These are phyloP conservation scores for Conomelus anceps DNA, from an alignment of 2,888 invertebrate genomes.

Conservation along the genomic window DNA sequence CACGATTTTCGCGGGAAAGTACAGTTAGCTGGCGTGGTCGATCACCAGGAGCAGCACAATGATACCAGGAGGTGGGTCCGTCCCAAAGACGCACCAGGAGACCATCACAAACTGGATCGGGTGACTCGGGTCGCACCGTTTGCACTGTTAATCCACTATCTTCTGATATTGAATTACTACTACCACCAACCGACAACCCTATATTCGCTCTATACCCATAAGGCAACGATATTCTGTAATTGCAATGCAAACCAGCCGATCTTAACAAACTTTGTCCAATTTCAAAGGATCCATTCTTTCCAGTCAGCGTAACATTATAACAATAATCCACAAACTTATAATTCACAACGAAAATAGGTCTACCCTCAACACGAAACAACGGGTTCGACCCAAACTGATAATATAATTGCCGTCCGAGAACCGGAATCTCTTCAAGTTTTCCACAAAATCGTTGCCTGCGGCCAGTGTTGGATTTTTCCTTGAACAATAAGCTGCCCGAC, in stretches of 20 bases:
- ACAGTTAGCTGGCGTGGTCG: constrained; percentile 39
- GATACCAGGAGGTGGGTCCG: constrained; percentile 52
- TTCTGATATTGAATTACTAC: background rate
- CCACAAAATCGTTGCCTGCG: constrained; percentile 52
- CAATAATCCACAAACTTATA: constrained; percentile 65
- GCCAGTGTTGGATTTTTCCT: constrained; percentile 30
- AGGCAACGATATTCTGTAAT: constrained; percentile 61
- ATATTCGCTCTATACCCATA: constrained; percentile 62
- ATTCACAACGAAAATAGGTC: constrained; percentile 50
- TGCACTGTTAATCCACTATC: background rate
- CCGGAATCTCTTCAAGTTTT: constrained; percentile 60
- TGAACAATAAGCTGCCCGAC: constrained; percentile 53
- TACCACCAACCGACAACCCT: constrained; percentile 32
- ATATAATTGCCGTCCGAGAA: constrained; percentile 54
- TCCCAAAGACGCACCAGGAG: constrained; percentile 53
- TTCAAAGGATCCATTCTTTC: constrained; percentile 57
- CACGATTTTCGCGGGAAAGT: constrained; percentile 23
- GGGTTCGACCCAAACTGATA: constrained; percentile 45
- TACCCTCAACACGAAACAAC: constrained; percentile 37
- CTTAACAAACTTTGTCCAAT: constrained; percentile 41
- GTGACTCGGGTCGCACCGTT: constrained; percentile 18
- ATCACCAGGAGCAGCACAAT: constrained; percentile 54
- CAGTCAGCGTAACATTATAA: constrained; percentile 59
- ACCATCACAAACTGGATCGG: constrained; percentile 46
- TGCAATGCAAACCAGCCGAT: constrained; percentile 52